Base-by-base conservation (phyloP, 2,797 vertebrate species). In the Notoglanidium macrostoma region DNA sequence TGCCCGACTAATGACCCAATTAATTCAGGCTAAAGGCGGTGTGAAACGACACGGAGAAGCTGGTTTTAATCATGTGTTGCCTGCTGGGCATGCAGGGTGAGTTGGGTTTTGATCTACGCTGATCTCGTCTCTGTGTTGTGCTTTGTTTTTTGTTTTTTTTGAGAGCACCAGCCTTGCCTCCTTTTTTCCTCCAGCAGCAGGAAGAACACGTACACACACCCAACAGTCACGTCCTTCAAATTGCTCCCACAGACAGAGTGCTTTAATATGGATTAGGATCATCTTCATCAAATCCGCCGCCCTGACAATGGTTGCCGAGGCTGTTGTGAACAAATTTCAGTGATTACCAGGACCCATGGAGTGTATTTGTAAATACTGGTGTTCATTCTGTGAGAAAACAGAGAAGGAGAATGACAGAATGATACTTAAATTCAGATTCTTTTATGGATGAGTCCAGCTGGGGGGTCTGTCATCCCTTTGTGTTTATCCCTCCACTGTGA, bases 201-300 rank as follows among this genome's bases (percentile, higher is more conserved):
- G 83, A 86, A 88, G 87, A 89, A 65, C n/a, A 68, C 63, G n/a
- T 23, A 82, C 54, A 51, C 40, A 85, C 35, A 76, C 40, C n/a
- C 54, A 61, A 46, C 46, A 57, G 40, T 15, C 55, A 61, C 35
- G 57, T 72, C 49, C 54, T 35, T 76, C 57, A 63, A 63, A 40
- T 26, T 61, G 2, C 12, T 87, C 90, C 88, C 85, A 82, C 91
- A 84, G 86, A 54, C 51, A 35, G 76, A 80, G 70, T 83, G 84
- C 87, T 93, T 92, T 92, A 94, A 92, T 91, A 92, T 93, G 90
- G 86, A 94, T 90, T 89, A 92, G 86, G 79, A 83, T 76, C 81
- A 40, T 55, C 57, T 74, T 89, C 73, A 87, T 84, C 84, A 85
- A 68, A 87, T 59, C 35, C 49, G 63, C n/a, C 21, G 35, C 23